These are phyloP conservation scores for Nothura maculosa DNA, from an alignment of 2,797 vertebrate species.

Conservation along the genomic window DNA sequence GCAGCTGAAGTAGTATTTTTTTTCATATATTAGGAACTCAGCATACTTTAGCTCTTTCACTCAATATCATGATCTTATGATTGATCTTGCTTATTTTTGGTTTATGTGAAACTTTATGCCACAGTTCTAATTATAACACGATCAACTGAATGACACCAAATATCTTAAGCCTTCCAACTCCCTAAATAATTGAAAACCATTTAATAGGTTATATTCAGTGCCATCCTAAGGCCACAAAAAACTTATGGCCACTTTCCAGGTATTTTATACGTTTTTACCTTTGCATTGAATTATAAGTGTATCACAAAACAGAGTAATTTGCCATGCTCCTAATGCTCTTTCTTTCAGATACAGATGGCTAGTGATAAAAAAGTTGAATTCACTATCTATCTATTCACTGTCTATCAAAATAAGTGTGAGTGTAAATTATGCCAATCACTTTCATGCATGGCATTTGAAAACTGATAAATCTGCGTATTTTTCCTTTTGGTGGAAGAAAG, in stretches of 20 bases:
- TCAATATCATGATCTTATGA: constrained; percentile 44
- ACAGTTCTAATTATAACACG: constrained; percentile 61
- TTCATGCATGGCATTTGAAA: constrained; percentile 25
- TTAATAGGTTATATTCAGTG: background rate
- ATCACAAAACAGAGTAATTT: background rate
- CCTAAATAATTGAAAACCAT: constrained; percentile 49
- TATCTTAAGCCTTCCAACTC: constrained; percentile 44
- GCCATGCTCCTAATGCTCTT: background rate
- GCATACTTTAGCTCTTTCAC: constrained; percentile 28
- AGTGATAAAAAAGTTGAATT: constrained; percentile 17
- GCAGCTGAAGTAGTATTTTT: constrained; percentile 13
- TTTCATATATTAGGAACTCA: background rate
- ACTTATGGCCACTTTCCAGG: background rate
- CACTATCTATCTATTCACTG: constrained; percentile 33
- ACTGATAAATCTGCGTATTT: background rate
- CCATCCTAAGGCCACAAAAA: background rate
- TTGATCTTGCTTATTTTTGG: constrained; percentile 64
- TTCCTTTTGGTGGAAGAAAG: background rate
- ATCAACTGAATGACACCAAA: constrained; percentile 50
- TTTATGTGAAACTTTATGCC: constrained; percentile 27
- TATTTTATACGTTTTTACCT: background rate
- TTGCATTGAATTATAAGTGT: background rate
- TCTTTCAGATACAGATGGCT: constrained; percentile 53
- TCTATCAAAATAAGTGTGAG: constrained; percentile 60
- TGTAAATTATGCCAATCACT: constrained; percentile 36